Conservation (phyloP, 2,113 vertebrate genomes). For the Takifugu flavidus region DNA sequence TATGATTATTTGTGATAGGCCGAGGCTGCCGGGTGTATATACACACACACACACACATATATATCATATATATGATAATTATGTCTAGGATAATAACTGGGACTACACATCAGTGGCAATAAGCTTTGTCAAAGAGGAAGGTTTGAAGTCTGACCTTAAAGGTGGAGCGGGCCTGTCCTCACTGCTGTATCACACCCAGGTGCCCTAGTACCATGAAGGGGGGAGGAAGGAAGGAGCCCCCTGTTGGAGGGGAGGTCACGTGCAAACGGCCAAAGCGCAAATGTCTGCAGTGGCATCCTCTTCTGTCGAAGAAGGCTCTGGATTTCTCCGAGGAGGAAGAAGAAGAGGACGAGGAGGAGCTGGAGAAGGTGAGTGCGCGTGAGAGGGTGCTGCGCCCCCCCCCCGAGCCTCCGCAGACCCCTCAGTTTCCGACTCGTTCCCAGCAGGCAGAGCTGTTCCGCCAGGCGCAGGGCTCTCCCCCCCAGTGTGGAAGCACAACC, state of each 20-base stretch:
- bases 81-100: too few relatives aligned
- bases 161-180: too few relatives aligned
- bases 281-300: constrained; percentile 98
- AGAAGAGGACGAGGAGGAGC: constrained; percentile 94
- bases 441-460: constrained; percentile 58
- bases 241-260: constrained; percentile 84
- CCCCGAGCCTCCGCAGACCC: not conserved
- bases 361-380: constrained; percentile 81
- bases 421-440: not conserved
- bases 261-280: constrained; percentile 93
- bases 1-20: too few relatives aligned
- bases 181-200: constrained; percentile 57
- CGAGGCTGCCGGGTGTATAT: too few relatives aligned
- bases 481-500: constrained; percentile 76
- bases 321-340: constrained; percentile 98
- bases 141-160: too few relatives aligned
- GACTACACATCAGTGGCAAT: too few relatives aligned
- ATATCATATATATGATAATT: too few relatives aligned
- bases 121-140: too few relatives aligned
- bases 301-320: constrained; percentile 93
- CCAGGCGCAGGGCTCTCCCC: constrained; percentile 62
- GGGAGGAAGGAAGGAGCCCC: constrained; percentile 90
- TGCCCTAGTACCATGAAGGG: constrained; percentile 96
- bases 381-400: not conserved
- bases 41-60: too few relatives aligned